These are phyloP conservation scores for Drosophila peninsularis DNA, from an alignment of 2,888 invertebrate species.

Conservation along the genomic window DNA sequence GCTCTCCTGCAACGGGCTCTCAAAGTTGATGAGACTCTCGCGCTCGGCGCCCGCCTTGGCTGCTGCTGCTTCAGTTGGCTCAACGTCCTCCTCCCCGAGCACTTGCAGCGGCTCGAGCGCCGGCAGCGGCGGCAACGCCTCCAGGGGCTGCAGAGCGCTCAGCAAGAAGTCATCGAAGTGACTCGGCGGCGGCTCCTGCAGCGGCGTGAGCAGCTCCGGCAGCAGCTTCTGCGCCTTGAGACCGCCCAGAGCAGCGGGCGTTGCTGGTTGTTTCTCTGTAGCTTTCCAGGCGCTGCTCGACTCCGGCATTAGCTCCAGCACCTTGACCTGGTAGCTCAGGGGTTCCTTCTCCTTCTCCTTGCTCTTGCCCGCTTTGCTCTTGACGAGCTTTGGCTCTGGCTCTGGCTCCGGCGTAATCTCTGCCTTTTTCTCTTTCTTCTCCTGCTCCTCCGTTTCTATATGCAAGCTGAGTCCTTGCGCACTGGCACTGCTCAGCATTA, in stretches of 20 bases:
- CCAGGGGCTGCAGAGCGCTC: slow-evolving; percentile 54
- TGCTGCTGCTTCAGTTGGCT: not conserved
- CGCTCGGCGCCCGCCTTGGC: not conserved
- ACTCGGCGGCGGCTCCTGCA: slow-evolving; percentile 6
- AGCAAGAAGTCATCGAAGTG: slow-evolving; percentile 71
- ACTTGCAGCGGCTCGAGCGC: slow-evolving; percentile 73
- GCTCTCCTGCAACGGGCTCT: slow-evolving; percentile 82
- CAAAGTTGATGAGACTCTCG: slow-evolving; percentile 82
- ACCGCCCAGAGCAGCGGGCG: no score
- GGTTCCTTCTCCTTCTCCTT: not conserved
- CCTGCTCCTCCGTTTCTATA: slow-evolving; percentile 36
- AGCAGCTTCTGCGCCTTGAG: no score
- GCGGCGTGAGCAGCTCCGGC: slow-evolving; percentile 6
- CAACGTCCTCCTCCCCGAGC: slow-evolving; percentile 9
- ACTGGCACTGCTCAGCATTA: slow-evolving; percentile 67
- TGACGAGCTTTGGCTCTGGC: not conserved
- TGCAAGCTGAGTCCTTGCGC: slow-evolving; percentile 61
- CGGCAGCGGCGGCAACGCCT: slow-evolving; percentile 75
- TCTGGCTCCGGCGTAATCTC: not conserved
- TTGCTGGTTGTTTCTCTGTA: slow-evolving; percentile 1
- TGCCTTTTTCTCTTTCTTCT: not conserved
- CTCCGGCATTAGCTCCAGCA: slow-evolving; percentile 25
- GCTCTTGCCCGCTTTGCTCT: slow-evolving; percentile 2
- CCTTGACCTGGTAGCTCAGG: slow-evolving; percentile 26
- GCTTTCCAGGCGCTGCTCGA: slow-evolving; percentile 25